Conservation (phyloP, 2,888 invertebrate species). For the Trissoscelio sp. region DNA sequence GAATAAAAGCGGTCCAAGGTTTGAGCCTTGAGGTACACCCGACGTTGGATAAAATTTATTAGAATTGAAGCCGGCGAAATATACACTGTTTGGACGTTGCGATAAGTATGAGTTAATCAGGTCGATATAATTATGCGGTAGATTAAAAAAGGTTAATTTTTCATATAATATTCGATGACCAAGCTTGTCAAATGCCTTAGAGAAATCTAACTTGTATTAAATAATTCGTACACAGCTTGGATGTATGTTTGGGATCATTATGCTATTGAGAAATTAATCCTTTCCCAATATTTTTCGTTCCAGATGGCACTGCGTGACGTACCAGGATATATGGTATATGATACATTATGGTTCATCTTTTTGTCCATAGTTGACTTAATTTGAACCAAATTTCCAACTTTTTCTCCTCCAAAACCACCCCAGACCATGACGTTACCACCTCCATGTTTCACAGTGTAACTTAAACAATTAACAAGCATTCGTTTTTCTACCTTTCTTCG, state of each 20-base stretch:
- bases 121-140: no score
- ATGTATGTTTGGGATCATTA: background rate
- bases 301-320: conserved; percentile 43
- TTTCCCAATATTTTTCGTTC: conserved; percentile 50
- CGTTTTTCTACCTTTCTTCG: conserved; percentile 27
- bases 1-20: no score
- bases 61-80: no score
- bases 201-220: no score
- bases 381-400: conserved; percentile 62
- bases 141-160: no score
- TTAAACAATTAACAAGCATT: conserved; percentile 37
- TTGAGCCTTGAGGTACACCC: no score
- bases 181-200: no score
- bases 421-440: conserved; percentile 66
- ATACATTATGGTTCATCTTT: conserved; percentile 59
- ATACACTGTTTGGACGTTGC: no score
- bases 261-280: conserved; percentile 56
- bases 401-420: conserved; percentile 40
- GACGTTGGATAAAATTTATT: no score
- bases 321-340: no score
- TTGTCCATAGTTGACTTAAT: conserved; percentile 67
- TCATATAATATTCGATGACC: no score
- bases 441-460: conserved; percentile 68
- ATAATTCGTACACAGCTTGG: conserved; percentile 1
- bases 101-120: no score